These are phyloP conservation scores for Helicolenus hilgendorfi DNA, from an alignment of 2,797 vertebrate species.

Conservation along the genomic window DNA sequence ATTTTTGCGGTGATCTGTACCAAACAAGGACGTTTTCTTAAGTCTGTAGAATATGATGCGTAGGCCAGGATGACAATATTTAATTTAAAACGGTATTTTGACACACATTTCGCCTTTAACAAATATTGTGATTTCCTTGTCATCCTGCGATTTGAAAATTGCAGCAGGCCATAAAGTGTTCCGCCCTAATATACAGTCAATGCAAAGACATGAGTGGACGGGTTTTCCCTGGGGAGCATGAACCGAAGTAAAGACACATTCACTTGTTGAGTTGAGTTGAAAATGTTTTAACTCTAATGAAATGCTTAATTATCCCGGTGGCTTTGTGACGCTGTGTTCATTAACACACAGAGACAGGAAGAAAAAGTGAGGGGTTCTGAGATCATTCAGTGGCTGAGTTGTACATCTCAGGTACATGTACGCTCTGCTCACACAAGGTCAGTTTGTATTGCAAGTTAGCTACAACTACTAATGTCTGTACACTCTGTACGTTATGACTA, in stretches of 20 bases:
- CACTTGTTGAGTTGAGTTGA: background rate
- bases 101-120: no score
- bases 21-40: no score
- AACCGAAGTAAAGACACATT: background rate
- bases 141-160: no score
- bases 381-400: background rate
- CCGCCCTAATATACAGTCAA: background rate
- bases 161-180: no score
- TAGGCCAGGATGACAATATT: no score
- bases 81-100: no score
- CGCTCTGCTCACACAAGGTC: background rate
- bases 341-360: background rate
- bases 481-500: background rate
- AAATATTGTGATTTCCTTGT: no score
- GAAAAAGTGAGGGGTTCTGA: background rate
- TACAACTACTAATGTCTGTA: background rate
- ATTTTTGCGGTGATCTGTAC: no score
- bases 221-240: background rate
- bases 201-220: background rate
- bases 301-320: background rate
- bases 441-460: background rate
- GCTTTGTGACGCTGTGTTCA: background rate
- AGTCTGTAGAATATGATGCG: no score
- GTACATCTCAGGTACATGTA: background rate
- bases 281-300: background rate